Evolutionary conservation across 2,888 invertebrate genomes (phyloP), one percentile per base, ranked within the genome.

Genomic region (Limenitis camilla): DNA sequence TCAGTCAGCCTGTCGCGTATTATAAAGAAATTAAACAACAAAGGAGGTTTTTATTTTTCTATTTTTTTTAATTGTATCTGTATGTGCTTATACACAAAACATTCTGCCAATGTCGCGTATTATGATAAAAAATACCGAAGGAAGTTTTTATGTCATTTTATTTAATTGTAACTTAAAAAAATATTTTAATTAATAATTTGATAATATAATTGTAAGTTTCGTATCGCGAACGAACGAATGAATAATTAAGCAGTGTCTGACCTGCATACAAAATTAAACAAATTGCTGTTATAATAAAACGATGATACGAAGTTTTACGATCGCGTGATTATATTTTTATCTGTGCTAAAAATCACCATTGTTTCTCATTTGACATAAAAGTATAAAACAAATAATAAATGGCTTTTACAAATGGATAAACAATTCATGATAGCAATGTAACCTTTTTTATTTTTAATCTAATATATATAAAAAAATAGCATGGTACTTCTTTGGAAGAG

Each of bases 281-380:
- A 64, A 65, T 59, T 59, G 59, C 51, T 59, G 29, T 49, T 41
- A 53, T 56, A 58, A 60, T 61, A 62, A 46, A 49, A 50, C 27
- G 47, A 60, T 56, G 52, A 59, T 60, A 61, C 56, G 55, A 61
- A 55, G 55, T 56, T 45, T 36, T 45, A 60, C 54, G 58, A 65
- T 68, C 64, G 66, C 69, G 68, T 70, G 70, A 62, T 64, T 58
- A 61, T 49, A 42, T 62, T 64, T 63, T 67, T 67, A 66, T 68
- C 68, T 36, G 47, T 47, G 46, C 56, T 58, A 55, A 61, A 65
- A 61, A 56, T 63, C 62, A 57, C 60, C 57, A 65, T 64, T 67
- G 61, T 64, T 42, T 58, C 56, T 61, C 63, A 64, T 66, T 61
- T 65, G 58, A 61, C 56, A 58, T 28, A 49, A 54, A 54, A 52